Conservation (phyloP, 2,888 invertebrate genomes). For the Mimumesa dahlbomi region DNA sequence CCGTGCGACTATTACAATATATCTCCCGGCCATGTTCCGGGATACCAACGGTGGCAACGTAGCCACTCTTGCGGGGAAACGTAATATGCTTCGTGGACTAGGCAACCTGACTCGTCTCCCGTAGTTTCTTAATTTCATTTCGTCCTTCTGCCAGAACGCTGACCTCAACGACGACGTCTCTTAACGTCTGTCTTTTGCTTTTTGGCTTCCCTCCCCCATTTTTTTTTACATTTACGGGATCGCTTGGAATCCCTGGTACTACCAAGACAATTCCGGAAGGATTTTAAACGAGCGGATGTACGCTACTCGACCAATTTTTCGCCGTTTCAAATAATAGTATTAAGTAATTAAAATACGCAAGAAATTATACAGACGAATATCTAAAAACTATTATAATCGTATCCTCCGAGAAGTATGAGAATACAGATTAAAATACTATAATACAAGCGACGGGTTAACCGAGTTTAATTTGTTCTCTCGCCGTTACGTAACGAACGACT, state of each 20-base stretch:
- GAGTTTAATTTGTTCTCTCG: no score
- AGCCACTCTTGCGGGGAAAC: slow-evolving; percentile 22
- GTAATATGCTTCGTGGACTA: slow-evolving; percentile 50
- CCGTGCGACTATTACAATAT: slow-evolving; percentile 53
- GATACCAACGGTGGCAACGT: slow-evolving; percentile 22
- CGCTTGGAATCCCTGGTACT: background rate
- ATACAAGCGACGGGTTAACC: no score
- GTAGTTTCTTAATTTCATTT: slow-evolving; percentile 61
- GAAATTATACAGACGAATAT: no score
- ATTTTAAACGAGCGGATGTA: slow-evolving; percentile 1
- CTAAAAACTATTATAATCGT: no score
- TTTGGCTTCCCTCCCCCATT: slow-evolving; percentile 7
- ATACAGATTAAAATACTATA: no score
- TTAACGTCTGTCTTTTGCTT: slow-evolving; percentile 15
- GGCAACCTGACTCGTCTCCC: slow-evolving; percentile 20
- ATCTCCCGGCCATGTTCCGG: slow-evolving; percentile 27
- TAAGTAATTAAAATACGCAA: no score
- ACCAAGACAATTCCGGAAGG: slow-evolving; percentile 1
- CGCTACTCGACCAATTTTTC: no score
- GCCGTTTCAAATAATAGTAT: no score
- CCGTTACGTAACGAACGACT: background rate
- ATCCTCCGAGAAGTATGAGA: no score
- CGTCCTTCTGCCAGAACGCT: slow-evolving; percentile 16
- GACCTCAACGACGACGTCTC: slow-evolving; percentile 26
- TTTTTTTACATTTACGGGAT: slow-evolving; percentile 4